Evolutionary conservation across 2,888 invertebrate genomes (phyloP), one percentile per base, ranked within the genome.

Genomic region (Ptilodon capucinus): DNA sequence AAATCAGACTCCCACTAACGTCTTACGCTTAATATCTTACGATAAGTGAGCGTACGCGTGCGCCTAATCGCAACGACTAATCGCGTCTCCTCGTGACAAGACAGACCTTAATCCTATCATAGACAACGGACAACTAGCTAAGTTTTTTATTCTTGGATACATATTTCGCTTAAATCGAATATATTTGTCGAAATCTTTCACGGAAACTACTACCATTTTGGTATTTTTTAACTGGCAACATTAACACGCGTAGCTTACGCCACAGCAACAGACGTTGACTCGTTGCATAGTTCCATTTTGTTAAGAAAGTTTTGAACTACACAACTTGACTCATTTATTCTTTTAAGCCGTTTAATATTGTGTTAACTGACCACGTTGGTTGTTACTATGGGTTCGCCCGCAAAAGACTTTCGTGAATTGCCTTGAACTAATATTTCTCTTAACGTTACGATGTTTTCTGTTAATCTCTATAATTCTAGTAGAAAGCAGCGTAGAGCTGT

Each of bases 91-190:
- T 51, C 61, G 54, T 60, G 60, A 58, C 61, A 64, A 60, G 60
- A 60, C 60, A 75, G 69, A 79, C 68, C 79, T 81, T 81, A 80
- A 66, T 67, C 63, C 38, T 13, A 67, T 64, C 75, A 79, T 72
- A 73, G 72, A 79, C 78, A 84, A 86, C 82, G 70, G 85, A 86
- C 82, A 84, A 76, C 82, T 86, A 86, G 78, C 82, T 84, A 85
- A 81, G 77, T 80, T 19, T 38, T 17, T 16, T 30, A 23, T 32
- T 14, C 79, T 81, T 70, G 84, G 77, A 82, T 87, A 88, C 79
- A 87, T 79, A 81, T 82, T 61, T 85, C 78, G 79, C 86, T 88
- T 86, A 87, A 64, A 84, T 80, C 76, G 76, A 84, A 73, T 68
- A 65, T 72, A 71, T 68, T 60, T 34, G 48, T 52, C 44, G 40